phyloP scores from a whole-genome alignment of 1,140 invertebrate species.

The Ptiloglossa arizonensis region DNA sequence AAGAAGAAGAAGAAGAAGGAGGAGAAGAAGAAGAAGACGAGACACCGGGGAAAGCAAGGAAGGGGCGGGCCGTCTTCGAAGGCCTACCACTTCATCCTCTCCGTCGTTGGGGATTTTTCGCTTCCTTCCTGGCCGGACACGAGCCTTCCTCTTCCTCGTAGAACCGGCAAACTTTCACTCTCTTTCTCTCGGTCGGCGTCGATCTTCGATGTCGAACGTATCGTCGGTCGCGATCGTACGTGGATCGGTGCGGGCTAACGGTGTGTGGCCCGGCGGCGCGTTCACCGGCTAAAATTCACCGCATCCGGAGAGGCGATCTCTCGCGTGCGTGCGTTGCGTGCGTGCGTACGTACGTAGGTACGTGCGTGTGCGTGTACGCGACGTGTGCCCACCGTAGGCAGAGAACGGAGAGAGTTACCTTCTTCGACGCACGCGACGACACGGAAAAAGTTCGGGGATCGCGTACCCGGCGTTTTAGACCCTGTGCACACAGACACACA shows the following conservation, averaged over 20 bases:
- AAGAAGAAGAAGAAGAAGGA: background rate
- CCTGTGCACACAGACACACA: too few relatives aligned
- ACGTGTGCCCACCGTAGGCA: background rate
- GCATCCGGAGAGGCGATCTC: slow-evolving; percentile 41
- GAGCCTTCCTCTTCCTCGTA: slow-evolving; percentile 9
- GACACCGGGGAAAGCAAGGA: background rate
- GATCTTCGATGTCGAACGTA: background rate
- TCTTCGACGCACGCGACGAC: slow-evolving; percentile 16
- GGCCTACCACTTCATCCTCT: slow-evolving; percentile 52
- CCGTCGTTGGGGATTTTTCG: slow-evolving; percentile 23
- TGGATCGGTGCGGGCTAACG: background rate
- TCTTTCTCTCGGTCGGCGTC: slow-evolving; percentile 5
- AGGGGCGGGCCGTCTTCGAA: slow-evolving; percentile 19
- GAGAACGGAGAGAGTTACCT: too few relatives aligned
- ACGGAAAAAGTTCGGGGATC: background rate
- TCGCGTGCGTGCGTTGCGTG: background rate
- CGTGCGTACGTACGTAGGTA: background rate
- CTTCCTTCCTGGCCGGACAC: background rate
- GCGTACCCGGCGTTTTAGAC: background rate
- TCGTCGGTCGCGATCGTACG: background rate
- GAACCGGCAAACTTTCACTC: background rate
- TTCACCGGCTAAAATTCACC: slow-evolving; percentile 36
- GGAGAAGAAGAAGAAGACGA: background rate
- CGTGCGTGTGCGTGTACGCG: background rate
- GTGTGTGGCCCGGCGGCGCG: slow-evolving; percentile 2